Base-by-base conservation (phyloP, 2,888 invertebrate genomes). In the Sipha maydis region DNA sequence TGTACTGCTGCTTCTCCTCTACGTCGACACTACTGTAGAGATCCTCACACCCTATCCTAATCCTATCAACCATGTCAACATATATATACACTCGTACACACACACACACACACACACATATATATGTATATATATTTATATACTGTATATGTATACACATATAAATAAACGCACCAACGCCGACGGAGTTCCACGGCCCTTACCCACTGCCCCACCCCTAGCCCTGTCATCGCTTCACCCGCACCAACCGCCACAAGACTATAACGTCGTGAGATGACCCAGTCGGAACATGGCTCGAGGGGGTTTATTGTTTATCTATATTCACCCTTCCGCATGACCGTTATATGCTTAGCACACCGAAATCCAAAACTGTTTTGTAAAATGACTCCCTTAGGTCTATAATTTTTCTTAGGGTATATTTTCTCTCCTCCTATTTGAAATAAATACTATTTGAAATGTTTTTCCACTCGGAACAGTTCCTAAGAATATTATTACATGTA, bases 331-430 rank as follows among this genome's bases (percentile, higher is more conserved):
- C 25, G 9, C 83, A 28, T 17, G 71, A 8, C 17, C 17, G 11
- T 34, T 73, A 21, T 67, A 67, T 41, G 67, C 76, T 76, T 67
- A 48, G 76, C 76, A 48, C 76, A 31, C 76, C 67, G 31, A 77
- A 85, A 76, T 76, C 84, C 67, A 31, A 85, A 85, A 85, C 67
- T 41, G 73, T 76, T 67, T 76, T 61, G 41, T 76, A 61, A 79
- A 85, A 85, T 69, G 19, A 78, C 85, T 85, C 85, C 85, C 78
- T 54, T n/a, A 79, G 69, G 85, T 78, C 78, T 54, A 34, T 78
- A 61, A 54, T 73, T 34, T 83, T 71, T 31, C 73, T 7, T 25
- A 25, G 31, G n/a, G 54, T 73, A 31, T 82, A 34, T 71, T 83
- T 54, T 73, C 38, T 19, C 41, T 25, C 38, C 38, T 61, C 25